Evolutionary conservation across 2,888 invertebrate genomes (phyloP).

Genomic region (Imbricaverruca yamaguchii): DNA sequence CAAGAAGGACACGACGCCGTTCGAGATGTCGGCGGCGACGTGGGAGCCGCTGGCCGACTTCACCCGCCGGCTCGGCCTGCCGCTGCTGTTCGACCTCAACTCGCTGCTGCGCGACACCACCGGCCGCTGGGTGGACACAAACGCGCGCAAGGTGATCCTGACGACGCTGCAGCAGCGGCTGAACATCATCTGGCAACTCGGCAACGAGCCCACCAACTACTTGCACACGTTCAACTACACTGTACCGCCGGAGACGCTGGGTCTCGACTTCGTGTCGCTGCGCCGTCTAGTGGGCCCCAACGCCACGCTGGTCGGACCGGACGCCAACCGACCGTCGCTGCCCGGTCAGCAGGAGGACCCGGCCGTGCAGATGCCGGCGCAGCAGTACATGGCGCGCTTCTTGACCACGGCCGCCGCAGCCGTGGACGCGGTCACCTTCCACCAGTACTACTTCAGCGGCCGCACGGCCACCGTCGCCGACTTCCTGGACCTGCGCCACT

Average conservation of each 20-base stretch:
- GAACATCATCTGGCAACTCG: conserved; percentile 30
- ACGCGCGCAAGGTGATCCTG: conserved; percentile 26
- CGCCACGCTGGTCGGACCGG: conserved; percentile 59
- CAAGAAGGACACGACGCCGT: background rate
- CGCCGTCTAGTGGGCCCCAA: conserved; percentile 54
- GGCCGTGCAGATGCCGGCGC: conserved; percentile 22
- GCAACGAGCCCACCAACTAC: conserved; percentile 57
- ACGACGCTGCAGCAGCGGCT: conserved; percentile 6
- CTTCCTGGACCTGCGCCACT: conserved; percentile 53
- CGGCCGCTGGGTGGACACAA: conserved; percentile 28
- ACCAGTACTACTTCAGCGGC: conserved; percentile 56
- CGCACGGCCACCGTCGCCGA: conserved; percentile 53
- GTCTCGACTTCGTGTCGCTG: conserved; percentile 54
- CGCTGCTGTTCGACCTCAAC: conserved; percentile 31
- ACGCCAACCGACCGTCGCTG: conserved; percentile 53
- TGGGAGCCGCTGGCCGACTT: conserved; percentile 27
- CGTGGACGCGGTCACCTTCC: conserved; percentile 58
- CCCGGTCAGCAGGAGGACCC: background rate
- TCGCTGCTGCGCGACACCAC: conserved; percentile 27
- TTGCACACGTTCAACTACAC: conserved; percentile 53
- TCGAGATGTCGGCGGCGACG: background rate
- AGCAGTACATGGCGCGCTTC: conserved; percentile 42
- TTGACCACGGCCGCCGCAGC: conserved; percentile 43
- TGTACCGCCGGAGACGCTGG: conserved; percentile 52
- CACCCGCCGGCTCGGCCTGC: conserved; percentile 19